Base-by-base conservation (phyloP, 2,888 invertebrate species). In the Rotaria macrura region DNA sequence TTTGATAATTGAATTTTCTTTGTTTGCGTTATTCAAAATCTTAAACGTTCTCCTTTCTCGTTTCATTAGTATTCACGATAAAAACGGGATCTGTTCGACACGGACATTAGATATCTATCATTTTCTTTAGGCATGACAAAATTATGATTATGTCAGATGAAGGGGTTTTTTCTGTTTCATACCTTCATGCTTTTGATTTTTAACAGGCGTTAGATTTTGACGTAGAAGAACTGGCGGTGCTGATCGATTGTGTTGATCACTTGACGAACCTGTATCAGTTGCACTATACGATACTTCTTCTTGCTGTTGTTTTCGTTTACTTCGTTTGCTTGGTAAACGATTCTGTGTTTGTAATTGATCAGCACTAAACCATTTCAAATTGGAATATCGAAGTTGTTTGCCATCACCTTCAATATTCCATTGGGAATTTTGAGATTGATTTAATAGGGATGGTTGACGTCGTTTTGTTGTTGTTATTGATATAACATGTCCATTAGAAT, bases 371-470 rank as follows among this genome's bases (percentile, higher is more conserved):
- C 79, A 79, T 79, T 79, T 40, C 2, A 43, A 9, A n/a, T 40
- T 79, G 25, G 79, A 43, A 79, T 79, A 79, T 43, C n/a, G 7
- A 10, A 79, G 9, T 43, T 79, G 40, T 79, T 79, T 79, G 0
- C 79, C 79, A 79, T 79, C 14, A n/a, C 43, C 40, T 43, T 79
- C 79, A 43, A 79, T 25, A 79, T 79, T 79, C 79, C 79, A 79
- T 43, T 43, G 10, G 0, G 43, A 20, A 43, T 79, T 43, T 43
- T 79, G 43, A 38, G 20, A 9, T 79, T 79, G 23, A 43, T 79
- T 79, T 43, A 79, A 79, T 43, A 79, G 43, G 3, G 79, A 79
- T 43, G 79, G 43, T 43, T 79, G 43, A 20, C 23, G 43, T n/a
- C 79, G 43, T 79, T 79, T 79, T 0, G 43, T 43, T 43, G 43